Conservation (phyloP, 2,797 vertebrate species). For the Hypotaenidia okinawae region DNA sequence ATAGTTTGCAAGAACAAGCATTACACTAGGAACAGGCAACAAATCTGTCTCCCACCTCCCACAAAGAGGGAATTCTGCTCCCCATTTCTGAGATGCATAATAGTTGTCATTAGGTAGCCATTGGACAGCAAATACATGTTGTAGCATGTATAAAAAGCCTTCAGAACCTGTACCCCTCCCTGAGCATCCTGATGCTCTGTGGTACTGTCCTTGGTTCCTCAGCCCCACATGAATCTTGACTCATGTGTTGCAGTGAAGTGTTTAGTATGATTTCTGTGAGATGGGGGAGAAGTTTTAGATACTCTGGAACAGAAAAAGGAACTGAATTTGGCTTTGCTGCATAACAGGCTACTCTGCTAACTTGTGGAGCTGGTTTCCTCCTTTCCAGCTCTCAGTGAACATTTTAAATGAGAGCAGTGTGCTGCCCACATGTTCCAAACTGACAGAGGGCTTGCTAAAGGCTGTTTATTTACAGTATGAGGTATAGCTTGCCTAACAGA, state of each 20-base stretch:
- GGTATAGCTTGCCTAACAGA: background rate
- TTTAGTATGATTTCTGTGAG: background rate
- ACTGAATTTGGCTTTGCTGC: background rate
- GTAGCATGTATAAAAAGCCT: background rate
- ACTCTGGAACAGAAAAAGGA: background rate
- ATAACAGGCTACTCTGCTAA: background rate
- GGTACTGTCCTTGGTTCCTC: rapidly evolving
- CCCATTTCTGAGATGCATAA: background rate
- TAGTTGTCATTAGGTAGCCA: background rate
- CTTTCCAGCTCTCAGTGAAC: rapidly evolving
- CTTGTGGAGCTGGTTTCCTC: background rate
- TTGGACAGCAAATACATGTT: background rate
- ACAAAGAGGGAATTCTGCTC: background rate
- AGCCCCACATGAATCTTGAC: background rate
- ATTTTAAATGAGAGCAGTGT: background rate
- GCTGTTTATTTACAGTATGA: background rate
- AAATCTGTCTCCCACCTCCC: background rate
- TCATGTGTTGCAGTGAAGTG: rapidly evolving
- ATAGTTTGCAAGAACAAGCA: background rate
- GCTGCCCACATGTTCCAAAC: background rate
- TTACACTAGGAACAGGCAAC: rapidly evolving
- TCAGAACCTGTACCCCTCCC: background rate
- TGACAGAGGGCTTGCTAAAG: background rate
- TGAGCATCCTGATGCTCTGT: background rate
- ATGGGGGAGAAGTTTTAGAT: background rate